Evolutionary conservation across 2,888 invertebrate genomes (phyloP).

Genomic region (Eumerus sabulonum): DNA sequence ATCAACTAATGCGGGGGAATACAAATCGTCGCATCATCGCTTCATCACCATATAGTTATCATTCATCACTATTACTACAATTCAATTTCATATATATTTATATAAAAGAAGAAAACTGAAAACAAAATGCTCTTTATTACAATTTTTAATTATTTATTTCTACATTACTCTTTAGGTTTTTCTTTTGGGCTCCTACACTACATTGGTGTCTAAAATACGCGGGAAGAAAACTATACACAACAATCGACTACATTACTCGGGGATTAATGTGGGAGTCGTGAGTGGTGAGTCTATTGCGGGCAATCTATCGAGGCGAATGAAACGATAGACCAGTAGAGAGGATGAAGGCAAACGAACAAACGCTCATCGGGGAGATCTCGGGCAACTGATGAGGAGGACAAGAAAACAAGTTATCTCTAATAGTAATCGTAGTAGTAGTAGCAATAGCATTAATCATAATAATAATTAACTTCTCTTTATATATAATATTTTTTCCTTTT

Average conservation of each 20-base stretch:
- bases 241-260: conserved; percentile 1
- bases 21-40: neutral
- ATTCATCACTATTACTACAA: conserved; percentile 28
- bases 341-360: neutral
- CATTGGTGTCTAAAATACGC: conserved; percentile 29
- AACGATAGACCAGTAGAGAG: neutral
- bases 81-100: conserved; percentile 41
- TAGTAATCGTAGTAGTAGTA: neutral
- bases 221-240: conserved; percentile 28
- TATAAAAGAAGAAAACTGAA: conserved; percentile 49
- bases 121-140: conserved; percentile 49
- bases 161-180: conserved; percentile 14
- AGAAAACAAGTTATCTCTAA: conserved; percentile 52
- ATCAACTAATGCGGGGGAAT: conserved; percentile 2
- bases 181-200: conserved; percentile 53
- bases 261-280: neutral
- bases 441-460: conserved; percentile 34
- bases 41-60: no score
- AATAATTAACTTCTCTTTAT: conserved; percentile 61
- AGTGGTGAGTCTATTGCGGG: no score
- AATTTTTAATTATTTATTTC: conserved; percentile 24
- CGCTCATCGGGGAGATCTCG: neutral
- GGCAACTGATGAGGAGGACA: conserved; percentile 7
- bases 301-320: no score
- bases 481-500: conserved; percentile 50